Evolutionary conservation across 2,113 vertebrate species (phyloP), one percentile per base, ranked within the genome.

Genomic region (Phaethornis superciliosus): DNA sequence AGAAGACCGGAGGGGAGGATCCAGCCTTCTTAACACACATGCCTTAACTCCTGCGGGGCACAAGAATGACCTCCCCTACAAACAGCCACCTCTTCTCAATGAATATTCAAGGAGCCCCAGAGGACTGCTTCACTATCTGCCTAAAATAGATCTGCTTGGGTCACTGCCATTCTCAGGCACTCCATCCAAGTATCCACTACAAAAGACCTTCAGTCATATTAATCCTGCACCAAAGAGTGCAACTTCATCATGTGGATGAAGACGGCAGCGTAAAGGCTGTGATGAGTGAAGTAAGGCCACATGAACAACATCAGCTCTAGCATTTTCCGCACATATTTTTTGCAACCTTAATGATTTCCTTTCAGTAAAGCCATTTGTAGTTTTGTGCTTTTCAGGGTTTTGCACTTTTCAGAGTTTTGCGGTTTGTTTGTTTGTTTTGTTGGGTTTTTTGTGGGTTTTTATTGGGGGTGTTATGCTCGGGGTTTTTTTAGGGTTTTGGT

Each of bases 131-230:
- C 33, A 9, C 35, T 70, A 7, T 42, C 62, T 87, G 58, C 44
- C n/a, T 65, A 35, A 81, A 79, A 79, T 4, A 87, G 62, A 72
- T 11, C 10, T 64, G 24, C 28, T 40, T 81, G 49, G 32, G 47
- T 79, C 1, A 0, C 59, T 47, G 69, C 7, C 16, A 14, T 22
- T 51, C 35, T 37, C 10, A 1, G 0, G 0, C 6, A 10, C 49
- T 76, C 35, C n/a, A 65, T 72, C 78, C 58, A 78, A 44, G 8
- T 15, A 64, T 28, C 30, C 72, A 47, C 44, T 69, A 22, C 10
- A 56, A 87, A 81, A 82, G 14, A 22, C 51, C 15, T 88, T 85
- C 40, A 89, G 32, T 44, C 40, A 51, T n/a, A 49, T 37, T 82
- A 88, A 85, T 54, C 30, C 32, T 89, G 70, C 65, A 79, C 15